Evolutionary conservation across 2,797 vertebrate genomes (phyloP).

Genomic region (Setipinna tenuifilis): DNA sequence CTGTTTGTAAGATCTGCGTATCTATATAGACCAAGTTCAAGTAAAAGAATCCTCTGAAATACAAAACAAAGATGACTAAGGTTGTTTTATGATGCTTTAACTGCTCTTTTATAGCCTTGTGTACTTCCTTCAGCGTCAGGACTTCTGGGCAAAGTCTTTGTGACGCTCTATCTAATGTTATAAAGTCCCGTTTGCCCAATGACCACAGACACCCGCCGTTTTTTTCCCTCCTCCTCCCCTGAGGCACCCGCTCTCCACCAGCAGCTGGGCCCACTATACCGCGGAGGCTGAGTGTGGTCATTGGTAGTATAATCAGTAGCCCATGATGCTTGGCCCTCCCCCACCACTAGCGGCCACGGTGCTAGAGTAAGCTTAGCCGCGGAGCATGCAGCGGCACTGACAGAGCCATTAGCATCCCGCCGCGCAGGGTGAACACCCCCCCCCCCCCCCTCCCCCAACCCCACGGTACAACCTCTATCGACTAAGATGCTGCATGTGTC

Average conservation of each 20-base stretch:
- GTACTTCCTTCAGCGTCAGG: neutral
- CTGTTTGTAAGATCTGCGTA: neutral
- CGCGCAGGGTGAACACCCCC: neutral
- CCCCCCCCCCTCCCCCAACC: no score
- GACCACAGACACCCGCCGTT: neutral
- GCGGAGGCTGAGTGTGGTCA: neutral
- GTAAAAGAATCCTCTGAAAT: neutral
- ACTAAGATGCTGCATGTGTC: neutral
- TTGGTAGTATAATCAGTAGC: conserved; percentile 6
- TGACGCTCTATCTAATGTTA: neutral
- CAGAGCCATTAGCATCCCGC: conserved; percentile 45
- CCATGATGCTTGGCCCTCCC: neutral
- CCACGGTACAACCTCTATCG: neutral
- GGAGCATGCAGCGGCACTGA: conserved; percentile 11
- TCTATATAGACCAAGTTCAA: neutral
- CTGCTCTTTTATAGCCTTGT: neutral
- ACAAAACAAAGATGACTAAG: neutral
- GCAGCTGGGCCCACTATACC: neutral
- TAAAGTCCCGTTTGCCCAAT: neutral
- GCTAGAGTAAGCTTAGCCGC: neutral
- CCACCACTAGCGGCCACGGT: no score
- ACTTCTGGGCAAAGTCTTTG: neutral
- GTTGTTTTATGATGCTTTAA: neutral
- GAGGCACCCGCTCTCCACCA: neutral
- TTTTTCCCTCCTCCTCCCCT: neutral